Percentiles rank a stretch among this genome's conserved stretches.
Conservation (phyloP, 2,113 vertebrate genomes). For the Rafetus swinhoei region DNA sequence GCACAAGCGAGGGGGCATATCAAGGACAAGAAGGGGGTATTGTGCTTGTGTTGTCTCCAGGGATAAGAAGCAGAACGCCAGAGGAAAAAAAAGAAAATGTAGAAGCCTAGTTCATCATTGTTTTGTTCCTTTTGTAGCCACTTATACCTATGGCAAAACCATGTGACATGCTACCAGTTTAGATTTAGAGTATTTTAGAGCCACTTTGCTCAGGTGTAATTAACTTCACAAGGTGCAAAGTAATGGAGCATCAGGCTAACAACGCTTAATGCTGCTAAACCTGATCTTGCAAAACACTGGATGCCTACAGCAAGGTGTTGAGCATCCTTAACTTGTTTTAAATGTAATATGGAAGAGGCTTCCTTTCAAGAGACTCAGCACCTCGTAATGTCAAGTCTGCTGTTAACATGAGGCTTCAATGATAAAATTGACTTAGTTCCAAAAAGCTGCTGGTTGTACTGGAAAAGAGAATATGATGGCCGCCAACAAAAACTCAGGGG, state of each 20-base stretch:
- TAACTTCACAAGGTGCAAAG: background rate
- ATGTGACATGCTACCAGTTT: background rate
- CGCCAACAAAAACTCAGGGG: conserved; percentile 51
- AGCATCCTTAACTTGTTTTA: background rate
- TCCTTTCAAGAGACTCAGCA: background rate
- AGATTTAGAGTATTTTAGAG: background rate
- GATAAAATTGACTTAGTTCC: conserved; percentile 59
- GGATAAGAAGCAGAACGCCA: background rate
- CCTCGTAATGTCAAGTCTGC: background rate
- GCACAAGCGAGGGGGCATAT: background rate
- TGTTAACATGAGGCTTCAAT: conserved; percentile 59
- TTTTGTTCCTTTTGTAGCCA: background rate
- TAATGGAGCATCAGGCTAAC: background rate
- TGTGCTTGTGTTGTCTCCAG: background rate
- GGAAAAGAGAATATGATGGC: conserved; percentile 23
- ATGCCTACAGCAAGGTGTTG: background rate
- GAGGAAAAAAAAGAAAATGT: background rate
- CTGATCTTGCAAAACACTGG: conserved; percentile 6
- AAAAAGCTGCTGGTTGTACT: conserved; percentile 41
- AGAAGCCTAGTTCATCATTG: background rate
- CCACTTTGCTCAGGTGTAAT: background rate
- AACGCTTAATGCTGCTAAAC: background rate
- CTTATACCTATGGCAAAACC: background rate
- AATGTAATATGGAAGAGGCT: background rate
- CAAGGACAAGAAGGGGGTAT: background rate